Conservation (phyloP, 2,888 invertebrate species). For the Plagodis dolabraria region DNA sequence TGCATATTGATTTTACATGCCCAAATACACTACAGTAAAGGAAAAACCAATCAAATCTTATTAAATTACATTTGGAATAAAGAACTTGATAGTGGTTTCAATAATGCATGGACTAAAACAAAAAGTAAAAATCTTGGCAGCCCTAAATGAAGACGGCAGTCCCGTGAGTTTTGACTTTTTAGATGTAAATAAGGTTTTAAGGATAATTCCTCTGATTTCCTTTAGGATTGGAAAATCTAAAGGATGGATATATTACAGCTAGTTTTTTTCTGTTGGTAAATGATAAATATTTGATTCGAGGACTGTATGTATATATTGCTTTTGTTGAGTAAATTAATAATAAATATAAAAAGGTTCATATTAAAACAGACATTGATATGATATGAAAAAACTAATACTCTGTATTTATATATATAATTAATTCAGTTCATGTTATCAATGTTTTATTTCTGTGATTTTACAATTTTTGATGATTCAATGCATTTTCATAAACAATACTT, state of each 20-base stretch:
- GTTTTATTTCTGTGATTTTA: too few species aligned
- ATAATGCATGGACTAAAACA: background rate
- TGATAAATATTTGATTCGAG: background rate
- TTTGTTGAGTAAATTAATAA: background rate
- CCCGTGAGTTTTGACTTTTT: slow-evolving; percentile 16
- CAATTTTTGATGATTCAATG: too few species aligned
- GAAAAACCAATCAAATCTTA: background rate
- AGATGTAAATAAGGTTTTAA: slow-evolving; percentile 21
- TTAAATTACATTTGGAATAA: too few species aligned
- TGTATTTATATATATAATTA: too few species aligned
- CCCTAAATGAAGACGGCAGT: slow-evolving; percentile 8
- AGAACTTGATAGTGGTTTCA: too few species aligned
- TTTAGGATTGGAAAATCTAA: slow-evolving; percentile 12
- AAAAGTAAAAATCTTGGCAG: slow-evolving; percentile 4
- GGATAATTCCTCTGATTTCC: slow-evolving; percentile 16
- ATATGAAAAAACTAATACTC: too few species aligned
- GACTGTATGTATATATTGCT: background rate
- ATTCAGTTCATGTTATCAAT: too few species aligned
- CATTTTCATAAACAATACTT: too few species aligned
- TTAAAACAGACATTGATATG: too few species aligned
- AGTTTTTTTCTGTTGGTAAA: background rate
- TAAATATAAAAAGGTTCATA: too few species aligned
- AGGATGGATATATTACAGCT: slow-evolving; percentile 4
- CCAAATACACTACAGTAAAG: too few species aligned
- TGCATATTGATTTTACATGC: too few species aligned